Evolutionary conservation across 2,797 vertebrate genomes (phyloP).

Genomic region (Agapornis canus): DNA sequence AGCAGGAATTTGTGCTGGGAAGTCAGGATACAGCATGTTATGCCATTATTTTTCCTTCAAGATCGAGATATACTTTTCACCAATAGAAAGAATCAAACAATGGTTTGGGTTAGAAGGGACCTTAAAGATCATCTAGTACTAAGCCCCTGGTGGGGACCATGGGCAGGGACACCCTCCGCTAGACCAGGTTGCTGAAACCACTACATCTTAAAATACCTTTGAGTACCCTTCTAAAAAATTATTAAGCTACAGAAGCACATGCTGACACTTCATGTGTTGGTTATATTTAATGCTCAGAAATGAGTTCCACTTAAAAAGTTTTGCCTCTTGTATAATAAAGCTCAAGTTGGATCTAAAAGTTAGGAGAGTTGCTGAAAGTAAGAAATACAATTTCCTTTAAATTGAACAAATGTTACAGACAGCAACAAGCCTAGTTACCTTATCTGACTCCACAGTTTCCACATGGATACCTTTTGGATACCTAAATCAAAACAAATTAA

Average conservation of each 20-base stretch:
- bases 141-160: neutral
- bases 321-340: neutral
- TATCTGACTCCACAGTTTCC: slow-evolving; percentile 94
- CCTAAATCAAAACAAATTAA: slow-evolving; percentile 68
- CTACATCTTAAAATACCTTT: neutral
- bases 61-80: neutral
- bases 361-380: neutral
- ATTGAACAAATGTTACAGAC: neutral
- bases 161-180: neutral
- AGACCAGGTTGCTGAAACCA: neutral
- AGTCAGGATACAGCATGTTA: neutral
- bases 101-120: neutral
- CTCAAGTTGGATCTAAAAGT: neutral
- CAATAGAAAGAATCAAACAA: neutral
- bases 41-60: neutral
- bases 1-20: neutral
- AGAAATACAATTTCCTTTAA: neutral
- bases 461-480: slow-evolving; percentile 96
- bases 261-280: neutral
- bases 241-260: neutral
- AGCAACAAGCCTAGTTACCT: slow-evolving; percentile 76
- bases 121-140: neutral
- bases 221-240: neutral
- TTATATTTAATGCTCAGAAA: neutral
- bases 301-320: neutral